These are phyloP conservation scores for Ectemnius cavifrons DNA, from an alignment of 2,888 invertebrate genomes.

Conservation along the genomic window DNA sequence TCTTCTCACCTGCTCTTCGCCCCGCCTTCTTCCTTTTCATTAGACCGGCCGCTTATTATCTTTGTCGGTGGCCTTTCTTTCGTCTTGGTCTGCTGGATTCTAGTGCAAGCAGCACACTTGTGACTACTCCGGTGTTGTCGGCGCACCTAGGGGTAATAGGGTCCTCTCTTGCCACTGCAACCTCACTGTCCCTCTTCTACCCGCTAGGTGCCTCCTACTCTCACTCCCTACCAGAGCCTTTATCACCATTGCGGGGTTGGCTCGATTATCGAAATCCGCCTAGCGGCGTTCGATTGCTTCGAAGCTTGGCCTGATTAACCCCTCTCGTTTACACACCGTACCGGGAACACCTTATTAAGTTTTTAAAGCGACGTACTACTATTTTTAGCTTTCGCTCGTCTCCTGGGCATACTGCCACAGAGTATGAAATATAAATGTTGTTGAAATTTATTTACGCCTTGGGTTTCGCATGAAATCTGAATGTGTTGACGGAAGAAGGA, in stretches of 20 bases:
- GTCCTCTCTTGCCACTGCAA: background rate
- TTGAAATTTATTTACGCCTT: too few species aligned
- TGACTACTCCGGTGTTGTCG: background rate
- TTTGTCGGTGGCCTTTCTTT: background rate
- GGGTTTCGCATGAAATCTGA: too few species aligned
- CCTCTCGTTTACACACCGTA: constrained; percentile 3
- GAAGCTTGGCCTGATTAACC: constrained; percentile 4
- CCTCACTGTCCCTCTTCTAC: background rate
- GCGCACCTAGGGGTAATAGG: constrained; percentile 1
- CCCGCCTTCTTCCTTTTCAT: constrained; percentile 5
- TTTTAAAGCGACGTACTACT: constrained; percentile 4
- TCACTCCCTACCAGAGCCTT: too few species aligned
- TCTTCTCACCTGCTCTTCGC: background rate
- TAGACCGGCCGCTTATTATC: constrained; percentile 8
- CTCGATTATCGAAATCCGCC: constrained; percentile 33
- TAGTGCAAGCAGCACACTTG: background rate
- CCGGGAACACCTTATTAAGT: background rate
- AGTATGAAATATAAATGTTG: too few species aligned
- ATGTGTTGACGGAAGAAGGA: too few species aligned
- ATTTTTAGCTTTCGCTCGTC: background rate
- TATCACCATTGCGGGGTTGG: background rate
- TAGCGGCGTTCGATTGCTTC: background rate
- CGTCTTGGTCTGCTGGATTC: background rate
- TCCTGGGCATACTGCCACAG: too few species aligned
- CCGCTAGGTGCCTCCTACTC: background rate